Conservation (phyloP, 2,888 invertebrate genomes). For the Timema podura region DNA sequence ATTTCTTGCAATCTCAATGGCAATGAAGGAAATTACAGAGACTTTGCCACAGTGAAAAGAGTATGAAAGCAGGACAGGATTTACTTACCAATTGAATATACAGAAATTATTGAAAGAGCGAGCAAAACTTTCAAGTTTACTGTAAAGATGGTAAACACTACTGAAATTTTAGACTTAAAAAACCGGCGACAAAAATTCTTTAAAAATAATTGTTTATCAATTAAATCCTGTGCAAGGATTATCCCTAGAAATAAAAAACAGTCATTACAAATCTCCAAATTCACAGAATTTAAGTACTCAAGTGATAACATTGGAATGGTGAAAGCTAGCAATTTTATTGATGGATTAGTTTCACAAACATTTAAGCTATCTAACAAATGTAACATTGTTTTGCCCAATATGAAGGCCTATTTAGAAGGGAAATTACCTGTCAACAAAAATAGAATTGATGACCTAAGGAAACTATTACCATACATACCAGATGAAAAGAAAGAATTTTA, state of each 20-base stretch:
- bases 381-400: not conserved
- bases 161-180: constrained; percentile 1
- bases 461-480: not conserved
- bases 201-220: not conserved
- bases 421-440: not conserved
- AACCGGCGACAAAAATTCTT: not conserved
- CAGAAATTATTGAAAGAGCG: not conserved
- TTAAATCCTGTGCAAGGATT: not conserved
- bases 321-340: not conserved
- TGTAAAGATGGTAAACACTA: not conserved
- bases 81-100: not conserved
- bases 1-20: not conserved
- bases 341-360: not conserved
- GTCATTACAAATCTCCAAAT: not conserved
- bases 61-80: constrained; percentile 3
- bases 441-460: not conserved
- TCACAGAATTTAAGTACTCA: not conserved
- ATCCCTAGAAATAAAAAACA: not conserved
- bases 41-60: not conserved
- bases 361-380: not conserved
- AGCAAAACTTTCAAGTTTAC: not conserved
- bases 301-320: too few species aligned
- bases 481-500: not conserved
- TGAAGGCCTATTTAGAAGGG: constrained; percentile 5
- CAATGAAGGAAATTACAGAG: not conserved